phyloP scores from a whole-genome alignment of 2,113 vertebrate genomes.

The Actenoides lindsayi region DNA sequence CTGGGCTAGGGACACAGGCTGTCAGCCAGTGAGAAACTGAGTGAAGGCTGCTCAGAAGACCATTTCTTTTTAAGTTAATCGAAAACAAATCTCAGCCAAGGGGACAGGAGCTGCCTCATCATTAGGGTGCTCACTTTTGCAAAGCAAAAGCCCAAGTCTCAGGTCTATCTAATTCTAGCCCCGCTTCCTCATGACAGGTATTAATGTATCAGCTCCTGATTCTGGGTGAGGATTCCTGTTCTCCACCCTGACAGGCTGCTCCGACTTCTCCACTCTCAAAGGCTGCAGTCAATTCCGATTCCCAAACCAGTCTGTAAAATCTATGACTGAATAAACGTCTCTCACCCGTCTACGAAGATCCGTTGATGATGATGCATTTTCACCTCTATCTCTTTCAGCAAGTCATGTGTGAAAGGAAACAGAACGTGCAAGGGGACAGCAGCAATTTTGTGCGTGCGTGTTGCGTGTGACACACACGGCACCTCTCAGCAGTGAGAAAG shows the following conservation, averaged over 20 bases:
- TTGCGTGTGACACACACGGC: not conserved
- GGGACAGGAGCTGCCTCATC: not conserved
- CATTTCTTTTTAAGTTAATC: not conserved
- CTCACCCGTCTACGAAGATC: not conserved
- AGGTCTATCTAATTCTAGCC: not conserved
- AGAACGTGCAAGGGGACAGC: not conserved
- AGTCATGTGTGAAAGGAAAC: not conserved
- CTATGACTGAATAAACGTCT: not conserved
- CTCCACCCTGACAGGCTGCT: not conserved
- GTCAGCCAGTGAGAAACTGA: not conserved
- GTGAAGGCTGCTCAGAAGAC: not conserved
- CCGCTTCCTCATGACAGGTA: not conserved
- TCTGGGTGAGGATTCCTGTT: not conserved
- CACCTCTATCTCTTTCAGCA: not conserved
- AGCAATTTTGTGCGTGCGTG: not conserved
- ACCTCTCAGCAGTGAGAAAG: not conserved
- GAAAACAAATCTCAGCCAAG: not conserved
- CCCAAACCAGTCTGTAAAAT: not conserved
- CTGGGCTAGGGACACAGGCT: not conserved
- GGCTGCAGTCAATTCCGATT: rapidly evolving
- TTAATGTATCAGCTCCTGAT: not conserved
- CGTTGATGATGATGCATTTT: not conserved
- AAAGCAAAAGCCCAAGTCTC: not conserved
- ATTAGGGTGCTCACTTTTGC: not conserved
- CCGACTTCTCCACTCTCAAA: not conserved